Evolutionary conservation across 2,113 vertebrate genomes (phyloP), one percentile per base, ranked within the genome.

Genomic region (Nematolebias whitei): DNA sequence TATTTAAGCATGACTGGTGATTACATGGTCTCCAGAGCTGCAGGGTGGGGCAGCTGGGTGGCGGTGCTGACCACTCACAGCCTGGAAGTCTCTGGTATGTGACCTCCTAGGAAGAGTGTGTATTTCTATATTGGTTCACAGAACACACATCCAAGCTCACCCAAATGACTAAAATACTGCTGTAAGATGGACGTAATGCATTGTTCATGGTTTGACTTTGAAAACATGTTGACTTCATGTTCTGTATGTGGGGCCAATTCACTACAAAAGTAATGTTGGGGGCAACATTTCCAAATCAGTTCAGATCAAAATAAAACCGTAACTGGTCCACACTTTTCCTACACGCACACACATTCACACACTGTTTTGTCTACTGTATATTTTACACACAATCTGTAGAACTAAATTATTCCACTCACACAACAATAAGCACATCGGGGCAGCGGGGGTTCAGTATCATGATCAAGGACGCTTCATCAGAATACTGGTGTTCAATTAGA

Each of bases 51-150:
- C 60, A 13, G 40, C 40, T 54, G 51, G 63, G 76, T 63, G 58
- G 63, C 29, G 58, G 63, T 68, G 55, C 47, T 76, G 74, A 74
- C 71, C 72, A 58, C 77, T 88, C 71, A 84, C 76, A 83, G 72
- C 56, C 75, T 71, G 41, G 78, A 74, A 82, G 76, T 74, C 63
- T 79, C 74, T 89, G 88, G 84, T 77, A 88, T 89, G 82, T 86
- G 86, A 85, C 88, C 79, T 81, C 52, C 55, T 71, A 74, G 78
- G 75, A 78, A 57, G 48, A 62, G 43, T 40, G 48, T 40, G 49
- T 60, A 57, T 20, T 26, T 60, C 44, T 70, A 19, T 48, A 35
- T 44, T 40, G 29, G 14, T 58, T 61, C 54, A 16, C 74, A 70
- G 56, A 72, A 65, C 48, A 80, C 78, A 49, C 60, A 62, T n/a